Evolutionary conservation across 1,140 invertebrate species (phyloP).

Genomic region (Augochlora pura): DNA sequence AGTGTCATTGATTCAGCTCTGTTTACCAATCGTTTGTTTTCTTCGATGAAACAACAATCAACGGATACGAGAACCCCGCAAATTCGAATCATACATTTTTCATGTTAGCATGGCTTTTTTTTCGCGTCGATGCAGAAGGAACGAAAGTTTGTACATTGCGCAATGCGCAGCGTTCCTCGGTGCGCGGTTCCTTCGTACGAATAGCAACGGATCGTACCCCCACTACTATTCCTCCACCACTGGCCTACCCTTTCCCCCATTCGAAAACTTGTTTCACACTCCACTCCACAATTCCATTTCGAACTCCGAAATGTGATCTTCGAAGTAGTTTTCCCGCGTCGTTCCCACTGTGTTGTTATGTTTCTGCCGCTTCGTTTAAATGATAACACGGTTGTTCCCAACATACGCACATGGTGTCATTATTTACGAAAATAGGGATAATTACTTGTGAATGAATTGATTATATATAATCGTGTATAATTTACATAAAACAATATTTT

Average conservation of each 20-base stretch:
- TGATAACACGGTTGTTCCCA: background rate
- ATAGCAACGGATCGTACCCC: conserved; percentile 61
- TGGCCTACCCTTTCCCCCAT: conserved; percentile 5
- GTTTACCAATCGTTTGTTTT: background rate
- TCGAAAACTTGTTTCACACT: background rate
- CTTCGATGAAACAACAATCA: background rate
- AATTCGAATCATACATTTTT: conserved; percentile 32
- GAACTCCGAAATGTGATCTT: background rate
- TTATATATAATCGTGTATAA: too few species aligned
- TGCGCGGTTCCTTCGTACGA: conserved; percentile 53
- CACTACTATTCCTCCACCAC: conserved; percentile 28
- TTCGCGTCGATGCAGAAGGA: conserved; percentile 33
- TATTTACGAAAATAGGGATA: too few species aligned
- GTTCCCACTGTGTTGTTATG: background rate
- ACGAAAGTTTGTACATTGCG: conserved; percentile 75
- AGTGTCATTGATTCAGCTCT: background rate
- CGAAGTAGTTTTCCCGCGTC: conserved; percentile 20
- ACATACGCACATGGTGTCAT: too few species aligned
- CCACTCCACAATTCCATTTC: too few species aligned
- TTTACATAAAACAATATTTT: too few species aligned
- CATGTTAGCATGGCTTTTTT: conserved; percentile 25
- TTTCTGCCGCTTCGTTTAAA: background rate
- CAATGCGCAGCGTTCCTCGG: conserved; percentile 68
- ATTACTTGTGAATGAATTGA: too few species aligned
- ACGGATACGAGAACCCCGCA: background rate